Base-by-base conservation (phyloP, 1,140 invertebrate species). In the Anoplophora glabripennis region DNA sequence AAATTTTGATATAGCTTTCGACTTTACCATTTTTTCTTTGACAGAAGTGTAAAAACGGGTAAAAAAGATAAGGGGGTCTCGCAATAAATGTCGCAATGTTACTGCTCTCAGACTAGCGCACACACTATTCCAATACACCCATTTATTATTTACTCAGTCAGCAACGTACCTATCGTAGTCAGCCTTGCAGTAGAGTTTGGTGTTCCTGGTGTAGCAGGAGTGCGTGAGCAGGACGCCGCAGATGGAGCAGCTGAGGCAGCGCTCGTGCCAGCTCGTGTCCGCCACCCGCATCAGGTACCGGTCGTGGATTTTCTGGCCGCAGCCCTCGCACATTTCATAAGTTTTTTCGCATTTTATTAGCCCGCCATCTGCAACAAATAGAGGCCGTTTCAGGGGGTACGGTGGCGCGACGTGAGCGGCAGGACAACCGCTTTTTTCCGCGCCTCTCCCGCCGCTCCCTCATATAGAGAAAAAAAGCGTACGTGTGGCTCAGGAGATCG, bases 171-270 rank as follows among this genome's bases (percentile, higher is more conserved):
- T 89, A 78, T 96, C 92, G 75, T 97, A 97, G 75, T 98, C 94
- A 38, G 85, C 80, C 72, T 94, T 94, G 78, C 95, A 98, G 80
- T 95, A 96, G n/a, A 97, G 80, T 77, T 96, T 95, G 67, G 89
- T 84, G 74, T 96, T 93, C 57, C 92, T 81, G 36, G 88, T 89
- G 79, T 92, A 97, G 78, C 94, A 98, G 21, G 92, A 93, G 71
- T 93, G 87, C 21, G 86, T 84, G 3, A 98, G 83, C 7, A 88
- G 87, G 37, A 86, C 80, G n/a, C 89, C 88, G 77, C 95, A 98
- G 12, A 93, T 90, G 68, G 86, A 87, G 78, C 95, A 98, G 55
- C 88, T 85, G 36, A 97, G 82, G 77, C 95, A 98, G 61, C 89
- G 87, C 74, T 97, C 94, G 78, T 98, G 95, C 88, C 94, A 98